These are phyloP conservation scores for Camponotus fellah DNA, from an alignment of 2,888 invertebrate genomes.

Conservation along the genomic window DNA sequence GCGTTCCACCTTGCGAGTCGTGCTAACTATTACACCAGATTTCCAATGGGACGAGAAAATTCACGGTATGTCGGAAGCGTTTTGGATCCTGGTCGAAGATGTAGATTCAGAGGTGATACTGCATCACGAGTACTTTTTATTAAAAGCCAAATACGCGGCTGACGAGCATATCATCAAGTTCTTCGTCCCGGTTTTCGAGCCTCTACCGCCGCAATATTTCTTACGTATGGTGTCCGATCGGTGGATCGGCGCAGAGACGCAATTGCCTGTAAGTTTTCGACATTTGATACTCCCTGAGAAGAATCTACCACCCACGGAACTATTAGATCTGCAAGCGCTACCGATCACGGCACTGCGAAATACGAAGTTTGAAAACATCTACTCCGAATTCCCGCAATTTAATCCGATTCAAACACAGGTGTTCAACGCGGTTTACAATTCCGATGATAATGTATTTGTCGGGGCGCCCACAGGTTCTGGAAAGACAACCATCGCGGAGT, in stretches of 20 bases:
- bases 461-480: constrained; percentile 97
- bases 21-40: constrained; percentile 98
- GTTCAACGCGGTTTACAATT: constrained; percentile 99
- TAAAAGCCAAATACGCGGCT: constrained; percentile 97
- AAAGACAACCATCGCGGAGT: constrained; percentile 98
- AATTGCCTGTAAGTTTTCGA: constrained; percentile 98
- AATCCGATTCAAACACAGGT: constrained; percentile 99
- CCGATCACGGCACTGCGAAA: constrained; percentile 97
- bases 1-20: constrained; percentile 95
- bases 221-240: constrained; percentile 95
- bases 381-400: constrained; percentile 96
- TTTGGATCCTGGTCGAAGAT: constrained; percentile 96
- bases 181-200: constrained; percentile 99
- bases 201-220: constrained; percentile 99
- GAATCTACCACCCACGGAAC: constrained; percentile 98
- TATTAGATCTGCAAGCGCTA: constrained; percentile 98
- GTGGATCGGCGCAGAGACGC: constrained; percentile 98
- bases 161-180: constrained; percentile 99
- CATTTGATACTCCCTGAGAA: constrained; percentile 99
- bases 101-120: constrained; percentile 96
- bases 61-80: constrained; percentile 93
- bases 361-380: constrained; percentile 94
- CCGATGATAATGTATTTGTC: constrained; percentile 99
- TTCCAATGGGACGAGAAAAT: constrained; percentile 99
- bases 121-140: constrained; percentile 95